These are phyloP conservation scores for Xestia sexstrigata DNA, from an alignment of 2,888 invertebrate species.

Conservation along the genomic window DNA sequence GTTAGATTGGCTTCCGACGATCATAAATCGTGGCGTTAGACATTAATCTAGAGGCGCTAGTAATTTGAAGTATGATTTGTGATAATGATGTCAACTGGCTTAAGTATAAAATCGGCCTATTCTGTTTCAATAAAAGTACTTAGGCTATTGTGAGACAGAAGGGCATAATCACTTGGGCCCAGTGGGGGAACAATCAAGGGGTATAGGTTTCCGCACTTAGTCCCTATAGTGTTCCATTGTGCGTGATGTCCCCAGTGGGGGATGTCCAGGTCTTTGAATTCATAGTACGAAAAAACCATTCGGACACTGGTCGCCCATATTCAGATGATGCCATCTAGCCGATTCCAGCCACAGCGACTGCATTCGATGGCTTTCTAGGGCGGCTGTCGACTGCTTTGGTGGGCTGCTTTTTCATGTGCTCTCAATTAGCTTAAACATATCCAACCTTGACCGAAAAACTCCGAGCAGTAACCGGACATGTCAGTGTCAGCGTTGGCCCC, in stretches of 20 bases:
- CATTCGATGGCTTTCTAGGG: not conserved
- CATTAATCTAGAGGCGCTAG: conserved; percentile 7
- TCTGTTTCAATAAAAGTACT: not conserved
- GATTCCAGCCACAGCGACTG: not conserved
- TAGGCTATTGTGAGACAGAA: not conserved
- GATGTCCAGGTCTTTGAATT: not conserved
- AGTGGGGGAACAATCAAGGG: too few species aligned
- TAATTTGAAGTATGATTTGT: conserved; percentile 16
- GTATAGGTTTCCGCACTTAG: too few species aligned
- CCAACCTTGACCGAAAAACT: not conserved
- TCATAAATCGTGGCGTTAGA: conserved; percentile 26
- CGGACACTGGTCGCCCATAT: not conserved
- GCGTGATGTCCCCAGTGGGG: too few species aligned
- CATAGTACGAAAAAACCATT: not conserved
- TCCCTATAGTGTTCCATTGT: too few species aligned
- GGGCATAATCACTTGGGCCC: not conserved
- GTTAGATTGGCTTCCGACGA: conserved; percentile 27
- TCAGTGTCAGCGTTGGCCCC: not conserved
- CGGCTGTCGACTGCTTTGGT: not conserved
- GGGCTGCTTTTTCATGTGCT: not conserved
- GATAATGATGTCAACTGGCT: conserved; percentile 4
- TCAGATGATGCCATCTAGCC: not conserved
- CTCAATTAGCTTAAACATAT: not conserved
- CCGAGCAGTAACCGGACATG: not conserved
- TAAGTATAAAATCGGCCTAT: not conserved